Evolutionary conservation across 2,797 vertebrate genomes (phyloP), one percentile per base, ranked within the genome.

Genomic region (Remorina albescens): DNA sequence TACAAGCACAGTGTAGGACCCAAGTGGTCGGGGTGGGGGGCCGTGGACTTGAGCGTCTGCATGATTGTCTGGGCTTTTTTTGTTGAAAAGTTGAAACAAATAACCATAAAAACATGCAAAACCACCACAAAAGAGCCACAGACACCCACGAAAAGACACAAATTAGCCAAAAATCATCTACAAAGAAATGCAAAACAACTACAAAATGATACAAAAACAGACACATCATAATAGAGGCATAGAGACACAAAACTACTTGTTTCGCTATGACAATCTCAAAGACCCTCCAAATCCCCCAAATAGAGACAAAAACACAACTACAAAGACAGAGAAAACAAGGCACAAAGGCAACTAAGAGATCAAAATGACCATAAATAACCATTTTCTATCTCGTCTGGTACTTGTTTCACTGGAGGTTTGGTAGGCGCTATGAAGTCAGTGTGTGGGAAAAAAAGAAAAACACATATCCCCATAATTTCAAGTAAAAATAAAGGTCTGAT

Each of bases 401-500:
- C 26, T 32, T 53, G 49, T 18, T 53, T 5, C 21, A 53, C 6
- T 34, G 50, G 26, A 36, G 11, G 6, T 8, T 34, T 26, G 34
- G 25, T 42, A 2, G 12, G 39, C 21, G 18, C 2, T 2, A 6
- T 37, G 23, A 60, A 28, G 51, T 9, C 12, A 28, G 16, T 41
- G 28, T 55, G 36, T 21, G 49, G 15, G 58, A 32, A 21, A 76
- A 54, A 80, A 67, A 56, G 49, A 28, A 23, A 75, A 53, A 80
- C 59, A 59, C n/a, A n/a, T n/a, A n/a, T n/a, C n/a, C n/a, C n/a
- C n/a, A n/a, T n/a, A n/a, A n/a, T n/a, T n/a, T n/a, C n/a, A n/a
- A n/a, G n/a, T n/a, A n/a, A n/a, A n/a, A n/a, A n/a, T n/a, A n/a
- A n/a, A n/a, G n/a, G n/a, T n/a, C n/a, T n/a, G n/a, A n/a, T n/a